phyloP scores from a whole-genome alignment of 2,797 vertebrate genomes.

The Coregonus ussuriensis region DNA sequence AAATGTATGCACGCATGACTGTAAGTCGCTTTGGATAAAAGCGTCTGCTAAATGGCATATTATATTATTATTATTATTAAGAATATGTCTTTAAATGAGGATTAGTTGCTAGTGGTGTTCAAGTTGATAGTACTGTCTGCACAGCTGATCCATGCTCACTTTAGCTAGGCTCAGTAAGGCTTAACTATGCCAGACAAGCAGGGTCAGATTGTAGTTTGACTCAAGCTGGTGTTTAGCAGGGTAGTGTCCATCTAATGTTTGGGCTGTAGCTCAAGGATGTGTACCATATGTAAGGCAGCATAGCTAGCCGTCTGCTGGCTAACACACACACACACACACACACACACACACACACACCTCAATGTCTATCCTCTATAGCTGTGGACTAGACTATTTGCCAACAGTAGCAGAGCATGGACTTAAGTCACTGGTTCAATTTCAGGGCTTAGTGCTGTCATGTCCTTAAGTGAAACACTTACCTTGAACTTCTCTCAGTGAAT shows the following conservation, averaged over 20 bases:
- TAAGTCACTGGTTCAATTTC: neutral
- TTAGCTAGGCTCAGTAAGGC: neutral
- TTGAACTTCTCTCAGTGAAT: neutral
- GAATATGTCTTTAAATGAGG: neutral
- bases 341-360: constrained; percentile 32
- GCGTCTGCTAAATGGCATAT: too few relatives aligned
- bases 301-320: neutral
- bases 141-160: neutral
- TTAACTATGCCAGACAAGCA: neutral
- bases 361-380: neutral
- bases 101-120: neutral
- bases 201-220: too few relatives aligned
- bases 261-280: too few relatives aligned
- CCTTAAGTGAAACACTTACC: neutral
- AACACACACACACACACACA: neutral
- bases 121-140: neutral
- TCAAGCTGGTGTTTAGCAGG: neutral
- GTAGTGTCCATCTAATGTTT: too few relatives aligned
- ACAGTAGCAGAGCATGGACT: neutral
- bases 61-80: too few relatives aligned
- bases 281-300: too few relatives aligned
- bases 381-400: neutral
- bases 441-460: neutral
- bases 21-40: too few relatives aligned
- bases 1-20: too few relatives aligned